Evolutionary conservation across 2,797 vertebrate genomes (phyloP), one percentile per base, ranked within the genome.

Genomic region (Alectoris magna): DNA sequence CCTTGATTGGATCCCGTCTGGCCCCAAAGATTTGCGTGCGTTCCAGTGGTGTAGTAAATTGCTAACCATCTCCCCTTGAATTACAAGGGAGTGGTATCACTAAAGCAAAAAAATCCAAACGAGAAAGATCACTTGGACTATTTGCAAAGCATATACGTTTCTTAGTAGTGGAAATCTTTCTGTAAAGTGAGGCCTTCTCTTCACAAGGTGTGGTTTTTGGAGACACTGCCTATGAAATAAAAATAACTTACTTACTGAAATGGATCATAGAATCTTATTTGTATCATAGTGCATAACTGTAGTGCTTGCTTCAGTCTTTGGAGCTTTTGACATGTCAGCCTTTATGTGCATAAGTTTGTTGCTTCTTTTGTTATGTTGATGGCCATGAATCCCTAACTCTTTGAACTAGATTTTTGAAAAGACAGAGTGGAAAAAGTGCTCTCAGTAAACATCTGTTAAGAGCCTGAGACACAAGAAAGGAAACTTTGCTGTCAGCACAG

Each of bases 391-490:
- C 85, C 51, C 55, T 90, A 85, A 77, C 41, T 92, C 88, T 75
- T 93, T 96, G 92, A 95, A 96, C 38, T 51, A 67, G 43, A 13
- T 53, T 81, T 93, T 89, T 92, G 38, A 73, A 94, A 96, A 88
- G 71, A 51, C 18, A 4, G 31, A 68, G 63, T 62, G 41, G 72
- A 59, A 88, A 58, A 94, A 91, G 39, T n/a, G 58, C 46, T 94
- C 84, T 93, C 82, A 51, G 83, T 90, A 95, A 96, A 96, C 95
- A 96, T 94, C 94, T 95, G 92, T 95, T 96, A 88, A 87, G 75
- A 94, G 31, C 0, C 0, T 26, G 63, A 94, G 82, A 94, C 87
- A 92, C 72, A 88, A 73, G 89, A 93, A 90, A 94, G 66, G 66
- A 81, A 96, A 80, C 77, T 78, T 79, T 62, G 72, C 94, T 96